A percentile compares a stretch with the other conserved stretches of the same genome.
Conservation (phyloP, 2,888 invertebrate species). For the Tipula vernalis region DNA sequence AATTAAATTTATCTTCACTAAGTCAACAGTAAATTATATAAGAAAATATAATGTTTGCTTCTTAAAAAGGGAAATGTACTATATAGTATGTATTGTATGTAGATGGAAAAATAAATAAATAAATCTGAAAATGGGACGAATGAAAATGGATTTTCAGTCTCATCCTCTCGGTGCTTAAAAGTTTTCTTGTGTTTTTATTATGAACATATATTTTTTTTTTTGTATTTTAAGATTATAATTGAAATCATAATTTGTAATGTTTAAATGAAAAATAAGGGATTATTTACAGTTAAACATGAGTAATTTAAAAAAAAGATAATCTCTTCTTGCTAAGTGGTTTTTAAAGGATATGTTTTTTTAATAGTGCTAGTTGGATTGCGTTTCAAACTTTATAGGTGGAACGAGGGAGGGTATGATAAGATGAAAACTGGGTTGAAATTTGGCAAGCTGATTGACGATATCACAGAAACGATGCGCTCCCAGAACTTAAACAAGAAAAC, state of each 20-base stretch:
- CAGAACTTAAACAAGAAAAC: too few relatives aligned
- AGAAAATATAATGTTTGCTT: background rate
- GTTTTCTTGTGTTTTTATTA: background rate
- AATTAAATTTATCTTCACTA: background rate
- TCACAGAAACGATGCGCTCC: too few relatives aligned
- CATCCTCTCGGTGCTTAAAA: background rate
- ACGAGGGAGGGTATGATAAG: background rate
- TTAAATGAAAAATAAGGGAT: background rate
- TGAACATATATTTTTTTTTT: background rate
- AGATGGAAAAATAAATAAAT: background rate
- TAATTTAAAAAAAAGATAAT: background rate
- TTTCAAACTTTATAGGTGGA: background rate
- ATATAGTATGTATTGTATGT: background rate
- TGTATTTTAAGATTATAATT: background rate
- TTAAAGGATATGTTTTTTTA: background rate
- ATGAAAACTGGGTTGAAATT: too few relatives aligned
- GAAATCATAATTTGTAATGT: constrained; percentile 4
- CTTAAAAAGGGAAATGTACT: background rate
- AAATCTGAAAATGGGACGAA: background rate
- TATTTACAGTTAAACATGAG: background rate
- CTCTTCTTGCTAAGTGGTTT: background rate
- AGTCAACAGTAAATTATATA: background rate
- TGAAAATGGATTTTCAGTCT: background rate
- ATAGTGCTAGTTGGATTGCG: background rate
- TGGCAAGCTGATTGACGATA: too few relatives aligned